Evolutionary conservation across 2,797 vertebrate genomes (phyloP).

Genomic region (Micrastur ruficollis): DNA sequence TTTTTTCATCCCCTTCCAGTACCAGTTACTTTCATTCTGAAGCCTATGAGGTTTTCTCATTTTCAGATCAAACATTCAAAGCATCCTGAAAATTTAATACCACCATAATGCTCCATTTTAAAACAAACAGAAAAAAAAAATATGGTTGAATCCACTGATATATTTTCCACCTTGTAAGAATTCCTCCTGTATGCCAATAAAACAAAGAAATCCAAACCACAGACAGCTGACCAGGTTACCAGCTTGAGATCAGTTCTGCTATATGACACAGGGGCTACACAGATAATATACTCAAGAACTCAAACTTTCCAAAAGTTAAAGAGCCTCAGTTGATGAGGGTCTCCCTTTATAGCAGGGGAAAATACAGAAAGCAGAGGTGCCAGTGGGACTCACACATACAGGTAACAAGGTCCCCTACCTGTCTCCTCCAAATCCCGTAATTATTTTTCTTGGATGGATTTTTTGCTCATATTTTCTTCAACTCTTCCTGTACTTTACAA

Average conservation of each 20-base stretch:
- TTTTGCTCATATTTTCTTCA: background rate
- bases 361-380: background rate
- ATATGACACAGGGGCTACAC: background rate
- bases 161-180: background rate
- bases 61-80: slow-evolving; percentile 1
- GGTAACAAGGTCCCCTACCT: background rate
- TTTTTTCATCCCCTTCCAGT: background rate
- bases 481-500: background rate
- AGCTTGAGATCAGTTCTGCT: background rate
- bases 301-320: background rate
- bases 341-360: background rate
- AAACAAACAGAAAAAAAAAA: background rate
- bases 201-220: background rate
- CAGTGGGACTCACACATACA: background rate
- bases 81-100: background rate
- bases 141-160: background rate
- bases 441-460: background rate
- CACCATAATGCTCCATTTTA: background rate
- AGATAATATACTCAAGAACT: background rate
- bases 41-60: background rate
- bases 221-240: background rate
- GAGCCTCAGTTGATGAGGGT: background rate
- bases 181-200: background rate
- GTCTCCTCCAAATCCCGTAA: background rate
- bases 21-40: background rate